phyloP scores from a whole-genome alignment of 53 echinoderm and acorn worm species.

The Holothuria scabra region DNA sequence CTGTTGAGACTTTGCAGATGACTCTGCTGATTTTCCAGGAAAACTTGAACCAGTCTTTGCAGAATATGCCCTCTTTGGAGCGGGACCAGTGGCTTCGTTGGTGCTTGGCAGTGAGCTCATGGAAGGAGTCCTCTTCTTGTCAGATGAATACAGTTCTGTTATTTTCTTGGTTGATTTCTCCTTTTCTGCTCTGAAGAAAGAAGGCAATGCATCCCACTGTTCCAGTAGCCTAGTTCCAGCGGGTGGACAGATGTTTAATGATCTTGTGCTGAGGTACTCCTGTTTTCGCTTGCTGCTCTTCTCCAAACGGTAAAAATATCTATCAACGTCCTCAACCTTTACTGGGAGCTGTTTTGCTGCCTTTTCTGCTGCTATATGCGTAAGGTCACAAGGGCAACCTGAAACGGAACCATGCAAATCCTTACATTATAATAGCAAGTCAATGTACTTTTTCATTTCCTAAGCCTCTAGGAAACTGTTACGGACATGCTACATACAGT shows the following conservation, averaged over 20 bases:
- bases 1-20: background rate
- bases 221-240: conserved; percentile 45
- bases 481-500: too few species aligned
- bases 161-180: conserved; percentile 1
- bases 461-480: too few species aligned
- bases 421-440: too few species aligned
- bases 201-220: conserved; percentile 49
- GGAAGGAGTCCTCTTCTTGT: background rate
- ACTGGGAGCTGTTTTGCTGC: conserved; percentile 9
- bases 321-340: background rate
- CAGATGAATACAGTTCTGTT: background rate
- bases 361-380: conserved; percentile 5
- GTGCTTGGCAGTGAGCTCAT: too few species aligned
- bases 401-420: too few species aligned
- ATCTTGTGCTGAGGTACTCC: too few species aligned
- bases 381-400: background rate
- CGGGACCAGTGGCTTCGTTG: too few species aligned
- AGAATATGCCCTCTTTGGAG: too few species aligned
- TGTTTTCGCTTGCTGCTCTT: background rate
- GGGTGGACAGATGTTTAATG: conserved; percentile 38
- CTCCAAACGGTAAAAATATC: too few species aligned
- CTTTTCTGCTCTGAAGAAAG: conserved; percentile 40
- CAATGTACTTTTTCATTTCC: too few species aligned
- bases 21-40: too few species aligned
- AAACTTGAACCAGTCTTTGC: too few species aligned